Evolutionary conservation across 2,797 vertebrate genomes (phyloP).

Genomic region (Enteromius trimaculatus): DNA sequence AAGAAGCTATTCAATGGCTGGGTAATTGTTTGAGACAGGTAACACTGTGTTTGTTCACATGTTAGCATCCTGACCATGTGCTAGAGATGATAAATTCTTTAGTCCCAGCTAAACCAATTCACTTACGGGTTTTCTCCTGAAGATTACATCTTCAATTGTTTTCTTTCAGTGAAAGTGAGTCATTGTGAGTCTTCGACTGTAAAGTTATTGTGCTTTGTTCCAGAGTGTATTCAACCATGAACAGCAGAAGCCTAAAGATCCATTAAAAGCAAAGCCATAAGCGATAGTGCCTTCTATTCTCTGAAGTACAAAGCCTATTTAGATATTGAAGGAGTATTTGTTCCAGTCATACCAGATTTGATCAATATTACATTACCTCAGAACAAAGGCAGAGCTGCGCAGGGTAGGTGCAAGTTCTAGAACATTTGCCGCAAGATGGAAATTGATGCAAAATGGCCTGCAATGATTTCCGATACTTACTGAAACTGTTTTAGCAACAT

Average conservation of each 20-base stretch:
- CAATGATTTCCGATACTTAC: not conserved
- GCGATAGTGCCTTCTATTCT: constrained; percentile 3
- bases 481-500: not conserved
- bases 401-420: constrained; percentile 5
- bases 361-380: constrained; percentile 53
- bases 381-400: constrained; percentile 18
- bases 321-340: constrained; percentile 38
- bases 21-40: constrained; percentile 3
- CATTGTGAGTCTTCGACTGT: constrained; percentile 4
- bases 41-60: constrained; percentile 16
- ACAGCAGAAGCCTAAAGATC: constrained; percentile 24
- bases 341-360: constrained; percentile 34
- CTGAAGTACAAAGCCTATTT: constrained; percentile 33
- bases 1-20: not conserved
- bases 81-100: not conserved
- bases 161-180: constrained; percentile 29
- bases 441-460: not conserved
- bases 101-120: constrained; percentile 6
- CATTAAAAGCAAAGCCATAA: constrained; percentile 23
- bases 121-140: not conserved
- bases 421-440: not conserved
- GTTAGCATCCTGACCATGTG: constrained; percentile 4
- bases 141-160: constrained; percentile 29
- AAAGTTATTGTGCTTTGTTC: constrained; percentile 29
- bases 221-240: constrained; percentile 30